Percentiles rank a stretch among this genome's conserved stretches.
These are phyloP conservation scores for Leptoclinus maculatus DNA, from an alignment of 2,797 vertebrate species.

Conservation along the genomic window DNA sequence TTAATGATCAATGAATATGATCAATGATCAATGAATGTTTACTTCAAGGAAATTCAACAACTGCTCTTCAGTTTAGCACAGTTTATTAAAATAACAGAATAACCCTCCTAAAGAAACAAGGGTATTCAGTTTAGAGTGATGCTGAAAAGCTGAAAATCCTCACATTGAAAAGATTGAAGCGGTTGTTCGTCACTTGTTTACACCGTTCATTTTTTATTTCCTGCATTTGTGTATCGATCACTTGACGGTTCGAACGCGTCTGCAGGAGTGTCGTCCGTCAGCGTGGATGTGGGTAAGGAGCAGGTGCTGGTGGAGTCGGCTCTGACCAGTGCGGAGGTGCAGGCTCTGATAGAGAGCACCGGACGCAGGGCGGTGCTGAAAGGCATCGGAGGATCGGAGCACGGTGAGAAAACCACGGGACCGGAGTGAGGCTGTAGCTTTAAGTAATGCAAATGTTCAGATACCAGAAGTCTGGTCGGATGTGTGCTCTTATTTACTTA, in stretches of 20 bases:
- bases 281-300: conserved; percentile 81
- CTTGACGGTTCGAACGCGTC: not conserved
- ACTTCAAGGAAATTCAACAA: not conserved
- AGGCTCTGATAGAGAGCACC: conserved; percentile 87
- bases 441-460: not conserved
- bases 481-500: not conserved
- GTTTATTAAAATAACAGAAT: not conserved
- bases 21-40: not conserved
- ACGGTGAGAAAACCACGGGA: conserved; percentile 65
- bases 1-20: not conserved
- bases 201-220: too few species aligned
- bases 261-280: conserved; percentile 85
- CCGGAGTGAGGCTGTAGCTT: not conserved
- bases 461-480: not conserved
- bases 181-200: too few species aligned
- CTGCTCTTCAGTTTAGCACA: not conserved
- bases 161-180: too few species aligned
- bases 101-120: too few species aligned
- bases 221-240: not conserved
- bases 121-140: too few species aligned
- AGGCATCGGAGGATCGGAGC: conserved; percentile 84
- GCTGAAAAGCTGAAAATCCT: too few species aligned
- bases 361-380: conserved; percentile 90
- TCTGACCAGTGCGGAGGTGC: conserved; percentile 84
- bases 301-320: conserved; percentile 88